Base-by-base conservation (phyloP, 2,888 invertebrate genomes). In the Volucella inflata region DNA sequence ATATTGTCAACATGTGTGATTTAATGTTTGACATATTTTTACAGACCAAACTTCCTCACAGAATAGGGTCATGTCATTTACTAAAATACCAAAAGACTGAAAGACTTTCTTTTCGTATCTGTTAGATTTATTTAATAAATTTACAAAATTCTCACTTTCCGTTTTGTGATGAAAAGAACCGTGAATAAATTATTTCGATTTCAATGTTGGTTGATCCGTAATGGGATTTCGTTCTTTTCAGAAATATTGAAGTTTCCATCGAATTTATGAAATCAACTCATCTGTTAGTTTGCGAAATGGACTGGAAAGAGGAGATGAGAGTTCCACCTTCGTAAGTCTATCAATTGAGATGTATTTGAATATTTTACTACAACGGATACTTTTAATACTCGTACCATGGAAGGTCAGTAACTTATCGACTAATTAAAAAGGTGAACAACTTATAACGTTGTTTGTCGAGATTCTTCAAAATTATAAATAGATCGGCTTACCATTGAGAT, bases 401-500 rank as follows among this genome's bases (percentile, higher is more conserved):
- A 55, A 65, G 74, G 74, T 74, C 74, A 74, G 46, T 64, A 55
- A 64, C 74, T 59, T 40, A 2, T 14, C 30, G 55, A 14, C 38
- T 48, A 57, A 75, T 75, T 64, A 64, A 75, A n/a, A 48, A 75
- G 74, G 64, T 65, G 74, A 75, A 65, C 48, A 65, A 75, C 74
- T 75, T 48, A 40, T 65, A 65, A 65, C 64, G 74, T 65, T 11
- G 44, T 21, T 64, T 74, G 30, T 6, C 6, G 6, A 30, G 30
- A 30, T 30, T 30, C n/a, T n/a, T n/a, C n/a, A n/a, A n/a, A n/a
- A n/a, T n/a, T n/a, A n/a, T n/a, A n/a, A n/a, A n/a, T n/a, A n/a
- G n/a, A n/a, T n/a, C 6, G 30, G 6, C 30, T 30, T 30, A 30
- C 6, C 6, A 6, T 30, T 30, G 6, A 30, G 6, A 30, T 30